Base-by-base conservation (phyloP, 2,888 invertebrate genomes). In the Drosophila helvetica region DNA sequence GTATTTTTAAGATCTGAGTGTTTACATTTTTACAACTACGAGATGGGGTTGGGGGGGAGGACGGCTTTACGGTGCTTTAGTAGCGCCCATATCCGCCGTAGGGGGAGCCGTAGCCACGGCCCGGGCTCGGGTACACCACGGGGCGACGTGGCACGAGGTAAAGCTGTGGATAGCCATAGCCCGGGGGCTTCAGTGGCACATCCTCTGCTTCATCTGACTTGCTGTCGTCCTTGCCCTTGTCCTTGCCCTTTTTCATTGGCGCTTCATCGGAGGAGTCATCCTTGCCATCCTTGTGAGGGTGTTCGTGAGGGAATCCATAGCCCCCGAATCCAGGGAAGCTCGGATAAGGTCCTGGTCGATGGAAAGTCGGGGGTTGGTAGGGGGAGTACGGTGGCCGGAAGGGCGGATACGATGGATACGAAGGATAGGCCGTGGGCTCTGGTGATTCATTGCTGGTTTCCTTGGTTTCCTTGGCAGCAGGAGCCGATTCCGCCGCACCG, bases 91-190 rank as follows among this genome's bases (percentile, higher is more conserved):
- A 79, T 1, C 38, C 38, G 55, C 69, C 71, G 17, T 58, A 80
- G 45, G 78, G 50, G 12, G 59, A 46, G 2, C 66, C 80, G 10
- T 78, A 82, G 6, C 79, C 78, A 12, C 82, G 68, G 17, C 65
- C 30, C 6, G 67, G 48, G 15, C 61, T 43, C 0, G 65, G 71
- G 17, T 54, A 79, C 48, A 54, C 30, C 12, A 38, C 22, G 8
- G 78, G 75, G 12, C 68, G 72, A 1, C 75, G 74, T 12, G 69
- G 84, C 33, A 76, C 18, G 18, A 68, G 7, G 48, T 68, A 82
- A n/a, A 69, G 45, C 0, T 69, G 70, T 1, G 78, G 85, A 25
- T 78, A 82, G 15, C 80, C 82, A 56, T 25, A 85, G n/a, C 46
- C 55, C 0, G 66, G 55, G 1, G 59, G 55, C 43, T 57, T 74